Base-by-base conservation (phyloP, 2,888 invertebrate genomes). In the Apamea crenata region DNA sequence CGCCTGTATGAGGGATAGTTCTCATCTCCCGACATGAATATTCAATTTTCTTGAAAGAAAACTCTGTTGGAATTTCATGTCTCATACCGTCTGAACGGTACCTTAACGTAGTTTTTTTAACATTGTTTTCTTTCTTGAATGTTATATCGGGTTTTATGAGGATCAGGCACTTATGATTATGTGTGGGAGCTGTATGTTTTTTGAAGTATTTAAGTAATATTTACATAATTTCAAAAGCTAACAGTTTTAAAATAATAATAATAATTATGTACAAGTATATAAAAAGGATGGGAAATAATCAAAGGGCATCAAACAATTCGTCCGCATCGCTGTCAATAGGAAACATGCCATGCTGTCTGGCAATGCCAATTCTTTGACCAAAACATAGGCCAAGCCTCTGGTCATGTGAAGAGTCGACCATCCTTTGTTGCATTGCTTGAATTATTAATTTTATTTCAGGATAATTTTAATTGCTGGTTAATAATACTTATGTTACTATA, bases 31-130 rank as follows among this genome's bases (percentile, higher is more conserved):
- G 80, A 87, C 91, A 93, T 94, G 93, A 93, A 94, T 94, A 94
- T 95, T 94, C 93, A 94, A 94, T 94, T 93, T 94, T 89, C 91
- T 91, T 89, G 88, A 92, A 92, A 91, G 91, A 93, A 94, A 93
- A 90, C 90, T 91, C 86, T 81, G 81, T 78, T 81, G 86, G 85
- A 92, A 91, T 93, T 93, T 93, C 90, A 89, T 90, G 89, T 89
- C 84, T 83, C 63, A 75, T 78, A 85, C 36, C 69, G 73, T 76
- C 75, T 84, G 72, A 77, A 76, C 74, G 78, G 29, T 56, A 69
- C 73, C n/a, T 68, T 82, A 80, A 44, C 50, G 50, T 36, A 81
- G 25, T 77, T 80, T 75, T 79, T 66, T 76, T 63, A n/a, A 68
- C 61, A 44, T 75, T 73, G 66, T 6, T 76, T 78, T 80, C 67